Evolutionary conservation across 2,797 vertebrate species (phyloP), one percentile per base, ranked within the genome.

Genomic region (Sylvia borin): DNA sequence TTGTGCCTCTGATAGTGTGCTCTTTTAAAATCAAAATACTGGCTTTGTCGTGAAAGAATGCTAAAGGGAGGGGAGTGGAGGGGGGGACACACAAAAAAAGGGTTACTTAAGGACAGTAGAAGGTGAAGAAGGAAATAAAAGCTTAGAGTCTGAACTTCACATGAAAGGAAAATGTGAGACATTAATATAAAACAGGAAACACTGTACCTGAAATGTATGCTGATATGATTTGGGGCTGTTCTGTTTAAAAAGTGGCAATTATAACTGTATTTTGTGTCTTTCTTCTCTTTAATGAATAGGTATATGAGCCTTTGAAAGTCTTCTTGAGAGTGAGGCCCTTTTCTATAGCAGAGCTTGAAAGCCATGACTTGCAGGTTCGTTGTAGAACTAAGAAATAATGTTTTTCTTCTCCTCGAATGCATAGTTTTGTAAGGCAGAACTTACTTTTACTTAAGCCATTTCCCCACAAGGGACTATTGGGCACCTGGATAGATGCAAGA

Each of bases 271-370:
- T 58, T 60, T 7, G 27, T 77, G 25, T 27, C 27, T 65, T 54
- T 76, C 54, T 71, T 61, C 65, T 57, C 48, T n/a, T 72, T 77
- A 86, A 88, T 81, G 34, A 95, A 53, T 54, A 93, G 88, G 68
- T 34, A 0, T 95, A 86, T 73, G 98, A 98, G 62, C 98, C 98
- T 43, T 96, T 99, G 97, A 98, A 97, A 45, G 99, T 99, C 47
- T 99, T 98, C 91, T 97, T 99, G 93, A 91, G 99, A 96, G 97
- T 99, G 47, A 95, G 98, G 7, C 99, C 99, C 2, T 99, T 99
- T 90, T 98, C 98, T 36, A 81, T 98, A 79, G 97, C 98, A n/a
- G 98, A 99, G n/a, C 96, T 98, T 57, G 95, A 94, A 80, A 97
- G 93, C 85, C 85, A 96, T 6, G 98, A 99, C 90, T 97, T 98